Evolutionary conservation across 92 coral and sea anemone genomes (phyloP).

Genomic region (Virgularia gustaviana): DNA sequence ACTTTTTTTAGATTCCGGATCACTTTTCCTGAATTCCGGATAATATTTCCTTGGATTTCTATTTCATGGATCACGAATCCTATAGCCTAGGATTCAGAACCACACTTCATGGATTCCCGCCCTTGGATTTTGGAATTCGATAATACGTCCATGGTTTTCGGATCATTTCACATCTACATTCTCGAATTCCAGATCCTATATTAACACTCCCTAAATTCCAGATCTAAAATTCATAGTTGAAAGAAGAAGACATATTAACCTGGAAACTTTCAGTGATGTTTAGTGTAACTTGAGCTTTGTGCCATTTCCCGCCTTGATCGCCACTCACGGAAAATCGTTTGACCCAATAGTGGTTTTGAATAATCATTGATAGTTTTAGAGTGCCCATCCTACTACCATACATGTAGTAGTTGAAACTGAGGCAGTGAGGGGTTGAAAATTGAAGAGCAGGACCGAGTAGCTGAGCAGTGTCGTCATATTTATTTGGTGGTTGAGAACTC

Average conservation of each 20-base stretch:
- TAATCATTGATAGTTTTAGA: conserved; percentile 45
- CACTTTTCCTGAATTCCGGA: too few species aligned
- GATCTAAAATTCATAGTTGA: background rate
- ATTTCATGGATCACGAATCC: too few species aligned
- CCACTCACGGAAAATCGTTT: conserved; percentile 60
- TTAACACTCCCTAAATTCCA: too few species aligned
- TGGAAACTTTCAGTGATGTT: conserved; percentile 49
- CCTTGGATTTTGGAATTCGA: too few species aligned
- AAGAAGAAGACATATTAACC: conserved; percentile 32
- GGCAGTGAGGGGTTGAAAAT: conserved; percentile 57
- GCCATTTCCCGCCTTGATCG: conserved; percentile 72
- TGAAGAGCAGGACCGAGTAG: conserved; percentile 21
- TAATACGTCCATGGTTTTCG: too few species aligned
- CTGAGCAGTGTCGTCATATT: conserved; percentile 54
- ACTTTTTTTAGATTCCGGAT: too few species aligned
- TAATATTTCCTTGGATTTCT: too few species aligned
- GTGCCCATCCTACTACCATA: conserved; percentile 65
- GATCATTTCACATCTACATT: too few species aligned
- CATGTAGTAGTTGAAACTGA: conserved; percentile 79
- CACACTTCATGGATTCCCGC: too few species aligned
- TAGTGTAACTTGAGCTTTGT: conserved; percentile 57
- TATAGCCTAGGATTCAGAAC: too few species aligned
- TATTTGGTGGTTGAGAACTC: conserved; percentile 60
- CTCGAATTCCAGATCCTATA: too few species aligned
- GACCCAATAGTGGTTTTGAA: conserved; percentile 32